phyloP scores from a whole-genome alignment of 2,797 vertebrate genomes.

The Sebastiscus albofasciatus region DNA sequence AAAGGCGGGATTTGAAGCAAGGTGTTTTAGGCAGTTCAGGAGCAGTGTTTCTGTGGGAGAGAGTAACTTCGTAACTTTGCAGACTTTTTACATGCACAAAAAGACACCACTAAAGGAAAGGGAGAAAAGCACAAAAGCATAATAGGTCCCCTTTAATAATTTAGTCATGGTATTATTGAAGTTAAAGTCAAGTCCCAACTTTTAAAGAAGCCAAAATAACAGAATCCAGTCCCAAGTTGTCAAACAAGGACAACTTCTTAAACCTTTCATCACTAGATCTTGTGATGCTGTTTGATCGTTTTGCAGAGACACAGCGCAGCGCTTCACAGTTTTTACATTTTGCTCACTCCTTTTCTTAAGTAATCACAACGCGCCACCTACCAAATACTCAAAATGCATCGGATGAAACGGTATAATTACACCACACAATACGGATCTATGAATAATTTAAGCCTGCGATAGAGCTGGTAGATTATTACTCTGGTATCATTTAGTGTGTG shows the following conservation, averaged over 20 bases:
- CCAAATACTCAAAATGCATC: conserved; percentile 56
- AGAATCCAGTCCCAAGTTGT: conserved; percentile 10
- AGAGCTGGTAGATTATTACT: conserved; percentile 54
- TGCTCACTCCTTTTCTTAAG: conserved; percentile 27
- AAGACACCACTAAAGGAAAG: neutral
- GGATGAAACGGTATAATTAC: conserved; percentile 65
- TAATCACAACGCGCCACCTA: conserved; percentile 22
- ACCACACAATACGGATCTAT: conserved; percentile 70
- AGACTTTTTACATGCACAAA: neutral
- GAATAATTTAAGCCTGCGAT: conserved; percentile 71
- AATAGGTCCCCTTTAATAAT: neutral
- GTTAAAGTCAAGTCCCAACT: conserved; percentile 1
- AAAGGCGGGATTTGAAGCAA: neutral
- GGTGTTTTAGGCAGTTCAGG: neutral
- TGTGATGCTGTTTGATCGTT: conserved; percentile 5
- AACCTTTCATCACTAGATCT: conserved; percentile 1
- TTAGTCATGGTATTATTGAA: conserved; percentile 27
- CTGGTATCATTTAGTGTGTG: conserved; percentile 53
- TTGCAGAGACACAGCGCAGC: neutral
- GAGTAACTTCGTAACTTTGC: neutral
- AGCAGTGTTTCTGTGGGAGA: neutral
- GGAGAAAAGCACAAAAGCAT: neutral
- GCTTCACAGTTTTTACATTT: conserved; percentile 19
- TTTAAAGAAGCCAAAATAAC: conserved; percentile 2
- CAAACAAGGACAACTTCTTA: conserved; percentile 11